Percentiles rank a stretch among this genome's conserved stretches.
Conservation (phyloP, 2,797 vertebrate species). For the Chaunax sp. region DNA sequence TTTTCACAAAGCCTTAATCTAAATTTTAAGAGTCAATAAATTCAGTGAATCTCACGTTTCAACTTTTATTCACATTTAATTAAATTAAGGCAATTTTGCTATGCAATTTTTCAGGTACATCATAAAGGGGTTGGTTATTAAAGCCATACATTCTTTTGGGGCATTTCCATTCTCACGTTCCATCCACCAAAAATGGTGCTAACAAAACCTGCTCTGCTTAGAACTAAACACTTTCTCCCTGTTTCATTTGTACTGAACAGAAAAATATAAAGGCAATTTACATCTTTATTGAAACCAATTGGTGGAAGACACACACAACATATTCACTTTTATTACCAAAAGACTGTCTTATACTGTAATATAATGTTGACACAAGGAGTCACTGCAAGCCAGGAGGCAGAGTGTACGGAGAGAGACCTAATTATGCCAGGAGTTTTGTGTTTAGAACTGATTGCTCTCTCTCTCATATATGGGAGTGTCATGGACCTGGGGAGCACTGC, state of each 20-base stretch:
- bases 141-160: too few relatives aligned
- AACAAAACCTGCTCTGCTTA: too few relatives aligned
- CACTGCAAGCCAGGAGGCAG: slow-evolving; percentile 31
- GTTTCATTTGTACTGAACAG: slow-evolving; percentile 5
- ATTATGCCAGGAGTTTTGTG: too few relatives aligned
- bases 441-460: too few relatives aligned
- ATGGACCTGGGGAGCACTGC: too few relatives aligned
- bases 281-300: slow-evolving; percentile 1
- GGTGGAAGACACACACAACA: slow-evolving; percentile 14
- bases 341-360: not conserved
- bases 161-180: too few relatives aligned
- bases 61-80: slow-evolving; percentile 45
- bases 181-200: too few relatives aligned
- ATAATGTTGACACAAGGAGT: slow-evolving; percentile 7
- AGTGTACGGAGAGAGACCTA: too few relatives aligned
- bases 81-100: slow-evolving; percentile 7
- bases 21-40: too few relatives aligned
- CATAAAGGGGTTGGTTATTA: too few relatives aligned
- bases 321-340: slow-evolving; percentile 7
- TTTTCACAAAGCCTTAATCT: not conserved
- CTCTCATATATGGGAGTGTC: too few relatives aligned
- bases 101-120: not conserved
- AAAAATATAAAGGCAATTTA: not conserved
- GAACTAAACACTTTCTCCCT: not conserved
- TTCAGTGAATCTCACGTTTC: not conserved